Conservation (phyloP, 2,113 vertebrate species). For the Hymenochirus boettgeri region DNA sequence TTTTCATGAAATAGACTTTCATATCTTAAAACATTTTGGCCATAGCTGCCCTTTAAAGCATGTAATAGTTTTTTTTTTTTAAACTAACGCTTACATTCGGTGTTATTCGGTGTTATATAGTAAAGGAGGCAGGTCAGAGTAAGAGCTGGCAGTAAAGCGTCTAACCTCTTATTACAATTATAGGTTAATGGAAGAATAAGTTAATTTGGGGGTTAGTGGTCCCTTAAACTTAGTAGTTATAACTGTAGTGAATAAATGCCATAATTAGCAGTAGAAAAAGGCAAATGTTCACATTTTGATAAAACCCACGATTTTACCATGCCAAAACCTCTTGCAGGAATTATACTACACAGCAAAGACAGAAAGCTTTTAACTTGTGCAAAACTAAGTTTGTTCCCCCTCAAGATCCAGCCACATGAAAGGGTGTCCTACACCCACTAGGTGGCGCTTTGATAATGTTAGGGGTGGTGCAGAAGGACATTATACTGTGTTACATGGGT, state of each 20-base stretch:
- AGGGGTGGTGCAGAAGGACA: constrained; percentile 19
- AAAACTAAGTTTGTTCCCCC: constrained; percentile 17
- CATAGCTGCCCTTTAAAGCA: too few relatives aligned
- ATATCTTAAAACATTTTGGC: too few relatives aligned
- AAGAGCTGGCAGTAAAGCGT: too few relatives aligned
- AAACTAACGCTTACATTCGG: too few relatives aligned
- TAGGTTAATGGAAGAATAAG: too few relatives aligned
- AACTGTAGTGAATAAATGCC: background rate
- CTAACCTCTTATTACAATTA: too few relatives aligned
- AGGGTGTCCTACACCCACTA: constrained; percentile 14
- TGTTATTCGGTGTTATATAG: too few relatives aligned
- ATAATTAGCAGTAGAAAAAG: constrained; percentile 9
- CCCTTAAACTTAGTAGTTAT: too few relatives aligned
- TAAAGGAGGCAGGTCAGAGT: too few relatives aligned
- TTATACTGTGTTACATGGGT: constrained; percentile 9
- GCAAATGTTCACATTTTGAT: constrained; percentile 15
- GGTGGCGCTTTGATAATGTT: background rate
- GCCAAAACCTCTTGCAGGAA: constrained; percentile 35
- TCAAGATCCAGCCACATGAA: constrained; percentile 28
- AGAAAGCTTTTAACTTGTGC: constrained; percentile 12
- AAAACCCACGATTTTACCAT: constrained; percentile 14
- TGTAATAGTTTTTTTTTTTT: too few relatives aligned
- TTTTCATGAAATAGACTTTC: too few relatives aligned
- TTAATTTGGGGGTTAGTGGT: background rate
- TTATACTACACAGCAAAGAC: constrained; percentile 24